These are phyloP conservation scores for Dermatemys mawii DNA, from an alignment of 2,113 vertebrate species.

Conservation along the genomic window DNA sequence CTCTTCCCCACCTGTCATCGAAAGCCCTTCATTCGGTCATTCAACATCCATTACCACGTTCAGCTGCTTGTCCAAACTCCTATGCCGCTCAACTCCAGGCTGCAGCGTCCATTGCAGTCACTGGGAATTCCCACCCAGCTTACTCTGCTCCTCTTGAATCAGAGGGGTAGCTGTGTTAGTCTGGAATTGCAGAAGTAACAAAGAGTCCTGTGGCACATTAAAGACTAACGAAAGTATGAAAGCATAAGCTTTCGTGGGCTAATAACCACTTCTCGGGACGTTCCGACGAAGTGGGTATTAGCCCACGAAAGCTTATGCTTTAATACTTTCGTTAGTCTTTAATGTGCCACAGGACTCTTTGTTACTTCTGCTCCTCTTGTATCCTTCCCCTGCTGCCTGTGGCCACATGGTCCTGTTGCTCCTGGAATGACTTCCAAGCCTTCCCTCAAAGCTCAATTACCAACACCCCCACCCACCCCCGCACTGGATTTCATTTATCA, in stretches of 20 bases:
- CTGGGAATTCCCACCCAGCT: neutral
- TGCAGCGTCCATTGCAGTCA: neutral
- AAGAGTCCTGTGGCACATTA: too few species aligned
- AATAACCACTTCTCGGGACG: too few species aligned
- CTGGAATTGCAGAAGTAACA: too few species aligned
- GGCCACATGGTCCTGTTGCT: slow-evolving; percentile 56
- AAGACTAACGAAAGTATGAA: too few species aligned
- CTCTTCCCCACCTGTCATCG: fast-evolving
- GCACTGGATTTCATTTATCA: slow-evolving; percentile 58
- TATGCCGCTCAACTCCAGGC: fast-evolving
- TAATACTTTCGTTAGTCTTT: too few species aligned
- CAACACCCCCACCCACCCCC: too few species aligned
- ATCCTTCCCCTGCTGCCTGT: slow-evolving; percentile 34
- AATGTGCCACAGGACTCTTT: too few species aligned
- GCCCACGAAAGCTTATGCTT: too few species aligned
- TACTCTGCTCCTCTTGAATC: too few species aligned
- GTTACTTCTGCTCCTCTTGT: slow-evolving; percentile 19
- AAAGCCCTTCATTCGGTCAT: neutral
- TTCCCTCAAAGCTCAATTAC: slow-evolving; percentile 67
- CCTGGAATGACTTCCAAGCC: slow-evolving; percentile 63
- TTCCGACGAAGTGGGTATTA: too few species aligned
- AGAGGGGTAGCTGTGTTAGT: too few species aligned
- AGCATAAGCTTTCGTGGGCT: too few species aligned
- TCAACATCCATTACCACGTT: neutral
- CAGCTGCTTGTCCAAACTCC: neutral